Conservation (phyloP, 2,113 vertebrate genomes). For the Scatophagus argus region DNA sequence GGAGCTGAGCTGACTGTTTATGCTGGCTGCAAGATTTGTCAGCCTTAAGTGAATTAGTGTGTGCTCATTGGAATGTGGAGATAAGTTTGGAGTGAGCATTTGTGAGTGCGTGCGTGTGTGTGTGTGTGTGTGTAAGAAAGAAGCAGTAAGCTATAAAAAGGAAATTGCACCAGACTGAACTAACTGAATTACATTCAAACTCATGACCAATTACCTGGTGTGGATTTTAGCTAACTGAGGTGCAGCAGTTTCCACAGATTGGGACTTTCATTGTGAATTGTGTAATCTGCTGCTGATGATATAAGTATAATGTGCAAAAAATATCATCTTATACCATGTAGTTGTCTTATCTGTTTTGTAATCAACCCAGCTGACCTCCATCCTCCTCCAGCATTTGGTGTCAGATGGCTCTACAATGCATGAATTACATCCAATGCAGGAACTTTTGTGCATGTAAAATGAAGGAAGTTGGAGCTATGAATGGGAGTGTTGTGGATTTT, state of each 20-base stretch:
- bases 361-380: too few species aligned
- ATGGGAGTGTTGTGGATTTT: too few species aligned
- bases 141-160: slow-evolving; percentile 39
- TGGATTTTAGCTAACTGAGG: slow-evolving; percentile 16
- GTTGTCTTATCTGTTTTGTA: not conserved
- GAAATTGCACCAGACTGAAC: slow-evolving; percentile 49
- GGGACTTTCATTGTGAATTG: slow-evolving; percentile 1
- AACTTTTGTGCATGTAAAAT: not conserved
- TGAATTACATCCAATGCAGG: not conserved
- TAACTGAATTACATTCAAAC: slow-evolving; percentile 46
- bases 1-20: slow-evolving; percentile 53
- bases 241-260: slow-evolving; percentile 6
- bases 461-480: too few species aligned
- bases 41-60: slow-evolving; percentile 65
- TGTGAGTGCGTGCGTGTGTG: not conserved
- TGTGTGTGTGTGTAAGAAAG: not conserved
- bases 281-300: not conserved
- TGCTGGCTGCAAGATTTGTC: slow-evolving; percentile 55
- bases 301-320: slow-evolving; percentile 9
- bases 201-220: slow-evolving; percentile 39
- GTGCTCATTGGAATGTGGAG: slow-evolving; percentile 55
- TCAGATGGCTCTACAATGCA: not conserved
- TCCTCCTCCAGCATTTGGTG: too few species aligned
- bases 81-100: slow-evolving; percentile 42
- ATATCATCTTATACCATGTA: not conserved